Evolutionary conservation across 1,140 invertebrate genomes (phyloP), one percentile per base, ranked within the genome.

Genomic region (Amyelois transitella): DNA sequence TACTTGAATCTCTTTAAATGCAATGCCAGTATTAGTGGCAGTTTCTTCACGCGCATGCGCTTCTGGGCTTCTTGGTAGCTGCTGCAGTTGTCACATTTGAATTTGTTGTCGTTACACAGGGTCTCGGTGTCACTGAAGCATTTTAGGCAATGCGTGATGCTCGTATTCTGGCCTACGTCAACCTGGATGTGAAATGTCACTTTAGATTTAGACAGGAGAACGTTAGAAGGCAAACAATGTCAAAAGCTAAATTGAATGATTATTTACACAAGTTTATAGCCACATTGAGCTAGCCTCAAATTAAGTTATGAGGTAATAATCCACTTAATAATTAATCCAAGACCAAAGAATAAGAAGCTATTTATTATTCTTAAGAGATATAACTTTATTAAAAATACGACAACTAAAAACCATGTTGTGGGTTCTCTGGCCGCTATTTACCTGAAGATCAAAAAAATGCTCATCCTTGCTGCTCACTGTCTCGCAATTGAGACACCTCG

Each of bases 1-100:
- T 99, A 99, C 89, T 99, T 99, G 85, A 99, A 99, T 66, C 98
- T 90, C 89, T 99, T 99, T 59, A 99, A 90, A 91, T 99, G 98
- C 54, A 99, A 90, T 10, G 99, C 98, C 60, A 99, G 89, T 65
- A 99, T 98, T 90, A 98, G 96, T 6, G 99, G 99, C 65, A 99
- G 89, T 88, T 99, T 99, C 89, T 99, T 99, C 0, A 99, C 96
- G 58, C 98, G 90, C 97, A 99, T 99, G 60, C 98, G 91, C 89
- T 97, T 97, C 92, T 97, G 92, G 32, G 98, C 98, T 91, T 99
- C 98, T 89, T 99, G 98, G 89, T 99, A 99, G 86, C 97, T 98
- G 86, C 96, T 97, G 84, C 99, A 99, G 69, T 98, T 96, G 90
- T 99, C 98, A 90, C 99, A 99, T 89, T 99, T 99, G 82, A 99